Conservation (phyloP, 2,113 vertebrate genomes). For the Zosterops japonicus region DNA sequence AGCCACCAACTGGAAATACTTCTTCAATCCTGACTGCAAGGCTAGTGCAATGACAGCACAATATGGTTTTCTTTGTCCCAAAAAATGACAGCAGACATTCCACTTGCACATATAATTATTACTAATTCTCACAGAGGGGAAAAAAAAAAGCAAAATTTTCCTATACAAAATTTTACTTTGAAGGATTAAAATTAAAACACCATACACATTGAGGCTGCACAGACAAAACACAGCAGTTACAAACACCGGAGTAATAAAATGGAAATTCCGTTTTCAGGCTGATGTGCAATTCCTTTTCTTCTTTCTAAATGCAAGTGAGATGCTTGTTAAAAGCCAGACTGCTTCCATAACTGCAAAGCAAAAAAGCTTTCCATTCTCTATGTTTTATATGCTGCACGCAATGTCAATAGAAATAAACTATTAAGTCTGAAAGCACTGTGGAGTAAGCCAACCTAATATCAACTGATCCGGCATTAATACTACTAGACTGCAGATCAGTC, state of each 20-base stretch:
- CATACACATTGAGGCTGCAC: neutral
- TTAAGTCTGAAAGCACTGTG: neutral
- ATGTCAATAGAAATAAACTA: neutral
- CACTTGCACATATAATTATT: neutral
- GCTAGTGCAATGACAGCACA: neutral
- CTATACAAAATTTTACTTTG: neutral
- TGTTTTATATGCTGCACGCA: neutral
- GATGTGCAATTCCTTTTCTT: neutral
- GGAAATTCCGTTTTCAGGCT: neutral
- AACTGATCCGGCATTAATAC: neutral
- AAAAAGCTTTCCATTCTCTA: neutral
- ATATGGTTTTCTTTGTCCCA: neutral
- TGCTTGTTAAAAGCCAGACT: neutral
- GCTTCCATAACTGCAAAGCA: neutral
- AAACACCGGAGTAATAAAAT: neutral
- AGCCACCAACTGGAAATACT: constrained; percentile 10
- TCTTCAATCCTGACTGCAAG: neutral
- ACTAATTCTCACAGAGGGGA: neutral
- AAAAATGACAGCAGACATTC: neutral
- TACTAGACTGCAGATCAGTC: neutral
- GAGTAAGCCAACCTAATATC: neutral
- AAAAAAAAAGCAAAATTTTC: neutral
- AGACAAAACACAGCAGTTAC: neutral
- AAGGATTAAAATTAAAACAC: neutral
- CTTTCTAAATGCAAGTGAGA: neutral